Percentiles rank a stretch among this genome's conserved stretches.
Conservation (phyloP, 2,113 vertebrate genomes). For the Dissostichus mawsoni region DNA sequence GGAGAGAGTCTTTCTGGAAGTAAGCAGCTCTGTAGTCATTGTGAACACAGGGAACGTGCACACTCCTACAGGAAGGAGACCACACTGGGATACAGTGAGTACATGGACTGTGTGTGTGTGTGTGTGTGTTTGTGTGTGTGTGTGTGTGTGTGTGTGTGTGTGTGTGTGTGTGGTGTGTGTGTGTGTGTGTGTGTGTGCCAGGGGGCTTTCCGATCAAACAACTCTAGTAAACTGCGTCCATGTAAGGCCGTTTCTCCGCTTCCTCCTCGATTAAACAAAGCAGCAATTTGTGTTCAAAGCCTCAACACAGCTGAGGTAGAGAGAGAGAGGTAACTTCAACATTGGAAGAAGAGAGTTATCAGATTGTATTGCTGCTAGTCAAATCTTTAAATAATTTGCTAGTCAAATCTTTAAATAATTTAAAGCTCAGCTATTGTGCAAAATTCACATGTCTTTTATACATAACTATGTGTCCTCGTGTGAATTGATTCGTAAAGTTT, state of each 20-base stretch:
- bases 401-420: not conserved
- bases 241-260: not conserved
- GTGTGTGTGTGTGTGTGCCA: not conserved
- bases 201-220: conserved; percentile 6
- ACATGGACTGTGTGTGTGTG: not conserved
- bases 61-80: conserved; percentile 30
- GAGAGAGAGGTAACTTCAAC: not conserved
- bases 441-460: no score
- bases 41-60: conserved; percentile 39
- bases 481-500: no score
- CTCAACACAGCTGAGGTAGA: not conserved
- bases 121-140: not conserved
- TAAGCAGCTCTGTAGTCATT: conserved; percentile 42
- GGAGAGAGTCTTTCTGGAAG: conserved; percentile 18
- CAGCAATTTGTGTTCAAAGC: conserved; percentile 16
- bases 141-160: not conserved
- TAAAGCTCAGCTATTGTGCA: no score
- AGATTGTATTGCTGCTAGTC: not conserved
- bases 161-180: not conserved
- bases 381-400: not conserved
- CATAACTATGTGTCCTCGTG: no score
- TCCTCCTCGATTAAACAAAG: conserved; percentile 1
- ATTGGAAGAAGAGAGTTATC: not conserved
- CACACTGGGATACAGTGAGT: not conserved
- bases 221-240: conserved; percentile 2